Percentiles rank a stretch among this genome's conserved stretches.
phyloP scores from a whole-genome alignment of 2,888 invertebrate species.

The Callyntrura sp. region DNA sequence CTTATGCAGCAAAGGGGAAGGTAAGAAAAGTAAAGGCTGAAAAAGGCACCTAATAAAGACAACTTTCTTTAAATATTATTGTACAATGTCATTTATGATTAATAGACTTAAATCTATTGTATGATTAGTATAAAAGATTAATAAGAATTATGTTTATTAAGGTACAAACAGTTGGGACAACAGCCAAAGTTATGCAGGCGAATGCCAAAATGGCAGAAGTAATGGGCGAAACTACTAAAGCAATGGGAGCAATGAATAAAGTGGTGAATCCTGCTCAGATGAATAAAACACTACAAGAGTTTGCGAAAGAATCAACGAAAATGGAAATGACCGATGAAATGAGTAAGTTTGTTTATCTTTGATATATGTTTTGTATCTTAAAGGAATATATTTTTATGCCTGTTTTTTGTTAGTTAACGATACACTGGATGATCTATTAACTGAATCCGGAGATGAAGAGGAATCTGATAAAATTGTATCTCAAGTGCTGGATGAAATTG shows the following conservation, averaged over 20 bases:
- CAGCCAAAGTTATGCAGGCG: conserved; percentile 96
- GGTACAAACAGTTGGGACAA: conserved; percentile 91
- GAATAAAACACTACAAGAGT: conserved; percentile 93
- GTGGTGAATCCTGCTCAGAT: conserved; percentile 94
- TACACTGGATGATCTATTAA: conserved; percentile 94
- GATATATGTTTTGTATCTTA: conserved; percentile 11
- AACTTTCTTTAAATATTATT: too few species aligned
- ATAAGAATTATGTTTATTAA: conserved; percentile 84
- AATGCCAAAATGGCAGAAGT: conserved; percentile 94
- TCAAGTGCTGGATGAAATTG: conserved; percentile 97
- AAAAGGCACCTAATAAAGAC: too few species aligned
- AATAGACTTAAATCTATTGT: too few species aligned
- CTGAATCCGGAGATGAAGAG: conserved; percentile 95
- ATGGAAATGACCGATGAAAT: conserved; percentile 99
- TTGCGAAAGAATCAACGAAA: conserved; percentile 93
- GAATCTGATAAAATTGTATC: conserved; percentile 95
- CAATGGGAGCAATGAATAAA: conserved; percentile 95
- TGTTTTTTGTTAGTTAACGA: conserved; percentile 92
- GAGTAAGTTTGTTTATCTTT: conserved; percentile 88
- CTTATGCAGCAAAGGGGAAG: conserved; percentile 93
- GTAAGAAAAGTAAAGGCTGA: conserved; percentile 85
- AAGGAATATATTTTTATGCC: too few species aligned
- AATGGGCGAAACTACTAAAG: conserved; percentile 95
- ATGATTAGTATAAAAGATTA: conserved; percentile 32
- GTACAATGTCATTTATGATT: too few species aligned